phyloP scores from a whole-genome alignment of 2,888 invertebrate genomes.

The Tenthredo livida region DNA sequence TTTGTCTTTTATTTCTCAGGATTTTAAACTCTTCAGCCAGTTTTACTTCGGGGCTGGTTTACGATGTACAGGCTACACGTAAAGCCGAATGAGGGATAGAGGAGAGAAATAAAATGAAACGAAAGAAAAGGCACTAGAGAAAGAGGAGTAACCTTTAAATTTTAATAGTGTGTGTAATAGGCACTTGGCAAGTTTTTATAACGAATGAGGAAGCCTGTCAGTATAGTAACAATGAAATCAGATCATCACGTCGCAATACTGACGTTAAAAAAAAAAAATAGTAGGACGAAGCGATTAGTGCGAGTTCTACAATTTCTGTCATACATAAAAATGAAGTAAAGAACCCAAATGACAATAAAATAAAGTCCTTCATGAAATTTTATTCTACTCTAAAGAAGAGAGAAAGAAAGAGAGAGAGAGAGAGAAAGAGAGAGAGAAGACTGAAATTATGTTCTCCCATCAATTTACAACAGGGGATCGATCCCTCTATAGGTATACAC shows the following conservation, averaged over 20 bases:
- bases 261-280: neutral
- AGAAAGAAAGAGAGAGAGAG: neutral
- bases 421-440: neutral
- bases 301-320: neutral
- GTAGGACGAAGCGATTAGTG: neutral
- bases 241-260: neutral
- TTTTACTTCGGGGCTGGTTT: neutral
- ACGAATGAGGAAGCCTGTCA: neutral
- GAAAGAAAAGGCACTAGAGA: neutral
- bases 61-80: neutral
- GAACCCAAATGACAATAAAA: neutral
- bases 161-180: conserved; percentile 26
- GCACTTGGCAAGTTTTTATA: conserved; percentile 20
- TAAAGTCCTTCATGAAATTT: neutral
- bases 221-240: neutral
- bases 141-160: conserved; percentile 29
- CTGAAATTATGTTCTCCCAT: neutral
- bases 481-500: neutral
- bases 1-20: neutral
- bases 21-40: neutral
- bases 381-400: neutral
- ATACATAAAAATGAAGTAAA: no score
- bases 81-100: neutral
- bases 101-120: neutral
- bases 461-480: neutral